Percentiles rank a stretch among this genome's conserved stretches.
These are phyloP conservation scores for Pseudomugil tenellus DNA, from an alignment of 2,797 vertebrate species.

Conservation along the genomic window DNA sequence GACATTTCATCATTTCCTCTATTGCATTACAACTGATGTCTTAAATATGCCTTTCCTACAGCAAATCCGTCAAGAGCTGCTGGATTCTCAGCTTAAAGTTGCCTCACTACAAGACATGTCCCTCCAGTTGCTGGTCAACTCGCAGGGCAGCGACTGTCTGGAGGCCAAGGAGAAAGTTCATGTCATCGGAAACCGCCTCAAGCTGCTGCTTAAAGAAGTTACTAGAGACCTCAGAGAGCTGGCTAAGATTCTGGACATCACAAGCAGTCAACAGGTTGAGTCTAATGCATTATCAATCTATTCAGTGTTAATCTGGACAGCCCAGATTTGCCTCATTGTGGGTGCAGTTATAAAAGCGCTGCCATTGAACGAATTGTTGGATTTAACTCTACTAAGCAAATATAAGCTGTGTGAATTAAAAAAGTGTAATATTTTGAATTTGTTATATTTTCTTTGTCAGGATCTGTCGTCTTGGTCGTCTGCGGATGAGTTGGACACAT, in stretches of 20 bases:
- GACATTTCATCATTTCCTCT: background rate
- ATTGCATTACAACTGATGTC: background rate
- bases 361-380: background rate
- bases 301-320: background rate
- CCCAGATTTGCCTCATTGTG: background rate
- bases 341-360: background rate
- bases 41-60: constrained; percentile 54
- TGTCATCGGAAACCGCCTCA: constrained; percentile 96
- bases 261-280: constrained; percentile 92
- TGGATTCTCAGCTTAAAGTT: constrained; percentile 92
- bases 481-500: constrained; percentile 95
- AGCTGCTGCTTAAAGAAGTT: constrained; percentile 93
- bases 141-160: constrained; percentile 92
- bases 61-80: constrained; percentile 94
- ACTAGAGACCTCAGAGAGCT: constrained; percentile 90
- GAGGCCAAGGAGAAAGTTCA: constrained; percentile 98
- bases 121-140: constrained; percentile 88
- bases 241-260: constrained; percentile 89
- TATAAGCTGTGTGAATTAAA: too few relatives aligned
- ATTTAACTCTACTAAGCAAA: background rate
- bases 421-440: background rate
- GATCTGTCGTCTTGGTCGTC: constrained; percentile 98
- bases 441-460: constrained; percentile 67
- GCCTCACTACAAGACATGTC: constrained; percentile 94
- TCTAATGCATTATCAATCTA: background rate